Percentiles rank a stretch among this genome's conserved stretches.
phyloP scores from a whole-genome alignment of 2,888 invertebrate genomes.

The Apamea anceps region DNA sequence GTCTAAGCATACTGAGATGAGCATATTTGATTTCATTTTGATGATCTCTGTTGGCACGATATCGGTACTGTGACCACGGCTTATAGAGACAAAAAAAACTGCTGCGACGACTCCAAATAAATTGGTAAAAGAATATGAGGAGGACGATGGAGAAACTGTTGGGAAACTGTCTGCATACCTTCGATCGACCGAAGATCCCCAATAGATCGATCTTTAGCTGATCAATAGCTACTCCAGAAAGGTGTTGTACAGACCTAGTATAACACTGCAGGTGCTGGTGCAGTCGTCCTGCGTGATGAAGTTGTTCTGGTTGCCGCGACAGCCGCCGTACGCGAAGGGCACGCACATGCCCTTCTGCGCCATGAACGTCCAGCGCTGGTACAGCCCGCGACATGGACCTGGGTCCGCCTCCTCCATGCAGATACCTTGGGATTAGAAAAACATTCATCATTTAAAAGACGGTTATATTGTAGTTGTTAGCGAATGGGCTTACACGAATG shows the following conservation, averaged over 20 bases:
- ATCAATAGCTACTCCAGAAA: neutral
- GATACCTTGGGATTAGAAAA: conserved; percentile 83
- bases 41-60: too few relatives aligned
- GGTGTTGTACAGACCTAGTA: conserved; percentile 85
- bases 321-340: conserved; percentile 97
- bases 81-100: neutral
- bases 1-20: neutral
- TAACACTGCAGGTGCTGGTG: conserved; percentile 91
- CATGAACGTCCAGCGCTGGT: conserved; percentile 97
- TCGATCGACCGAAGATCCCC: too few relatives aligned
- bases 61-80: neutral
- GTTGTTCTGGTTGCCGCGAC: conserved; percentile 97
- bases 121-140: too few relatives aligned
- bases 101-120: neutral
- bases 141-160: neutral
- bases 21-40: neutral
- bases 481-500: too few relatives aligned
- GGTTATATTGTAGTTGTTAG: too few relatives aligned
- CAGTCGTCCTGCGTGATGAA: conserved; percentile 96
- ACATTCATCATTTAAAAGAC: neutral
- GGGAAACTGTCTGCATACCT: neutral
- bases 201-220: neutral
- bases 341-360: conserved; percentile 93
- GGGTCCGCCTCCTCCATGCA: conserved; percentile 94
- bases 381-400: conserved; percentile 97